Base-by-base conservation (phyloP, 2,113 vertebrate species). In the Clupea harengus region DNA sequence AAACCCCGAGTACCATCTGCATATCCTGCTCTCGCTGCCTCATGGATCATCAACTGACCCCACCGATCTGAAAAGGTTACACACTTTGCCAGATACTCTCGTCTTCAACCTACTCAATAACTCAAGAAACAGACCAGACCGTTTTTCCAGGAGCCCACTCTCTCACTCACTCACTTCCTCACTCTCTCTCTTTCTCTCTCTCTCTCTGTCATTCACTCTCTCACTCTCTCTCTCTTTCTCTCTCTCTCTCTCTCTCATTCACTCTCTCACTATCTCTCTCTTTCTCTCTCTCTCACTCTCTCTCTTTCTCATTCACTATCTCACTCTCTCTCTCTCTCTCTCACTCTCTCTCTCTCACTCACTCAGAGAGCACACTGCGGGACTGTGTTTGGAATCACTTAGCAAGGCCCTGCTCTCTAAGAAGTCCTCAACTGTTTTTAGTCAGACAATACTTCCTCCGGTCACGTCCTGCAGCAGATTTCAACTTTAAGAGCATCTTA, bases 51-150 rank as follows among this genome's bases (percentile, higher is more conserved):
- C 25, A 72, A 72, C 7, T 72, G 64, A 72, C 64, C 64, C 11
- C 64, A 72, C 64, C 9, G 64, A 32, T 72, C 64, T 72, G 64
- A 72, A 28, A 72, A 72, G 64, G 64, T 72, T 32, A 72, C 25
- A 72, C 64, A 72, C 64, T 72, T 72, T 72, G 64, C 64, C 64
- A 72, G 64, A 72, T 72, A 72, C 64, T 72, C 64, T 9, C 2
- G 25, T 32, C 64, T 72, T 72, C 64, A 72, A 32, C 64, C 64
- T 72, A 72, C 64, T 72, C 64, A 72, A 32, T 72, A 32, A 72
- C n/a, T 72, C 64, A 72, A 72, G 32, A 72, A 72, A 1, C 64
- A 72, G 64, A 72, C 64, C 1, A 67, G 60, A 72, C 64, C 8
- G 3, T 72, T 72, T 72, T 72, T 32, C 60, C 64, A 72, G 25